phyloP scores from a whole-genome alignment of 2,113 vertebrate genomes.

The Marcusenius ussheri region DNA sequence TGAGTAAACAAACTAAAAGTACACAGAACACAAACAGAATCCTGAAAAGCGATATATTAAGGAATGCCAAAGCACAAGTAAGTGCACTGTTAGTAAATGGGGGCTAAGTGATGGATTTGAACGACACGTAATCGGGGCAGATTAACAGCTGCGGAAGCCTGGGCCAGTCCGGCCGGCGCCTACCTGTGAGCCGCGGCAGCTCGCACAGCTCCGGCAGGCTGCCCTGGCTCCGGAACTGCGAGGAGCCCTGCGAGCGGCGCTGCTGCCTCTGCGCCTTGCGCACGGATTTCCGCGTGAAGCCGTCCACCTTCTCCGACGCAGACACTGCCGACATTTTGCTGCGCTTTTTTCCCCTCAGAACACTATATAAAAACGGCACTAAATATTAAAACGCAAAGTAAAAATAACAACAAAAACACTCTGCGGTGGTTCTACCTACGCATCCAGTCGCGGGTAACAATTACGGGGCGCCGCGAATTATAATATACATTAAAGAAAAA shows the following conservation, averaged over 20 bases:
- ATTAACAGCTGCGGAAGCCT: not conserved
- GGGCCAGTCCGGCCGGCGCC: not conserved
- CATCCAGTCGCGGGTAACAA: not conserved
- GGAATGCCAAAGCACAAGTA: not conserved
- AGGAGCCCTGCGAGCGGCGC: constrained; percentile 87
- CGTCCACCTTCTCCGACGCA: constrained; percentile 95
- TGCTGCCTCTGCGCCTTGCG: constrained; percentile 90
- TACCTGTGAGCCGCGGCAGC: constrained; percentile 90
- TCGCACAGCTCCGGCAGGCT: constrained; percentile 77
- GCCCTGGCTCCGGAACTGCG: constrained; percentile 83
- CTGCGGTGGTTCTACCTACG: not conserved
- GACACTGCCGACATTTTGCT: constrained; percentile 80
- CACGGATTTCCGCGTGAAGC: constrained; percentile 93
- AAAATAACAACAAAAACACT: not conserved
- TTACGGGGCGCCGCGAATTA: not conserved
- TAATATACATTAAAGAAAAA: not conserved
- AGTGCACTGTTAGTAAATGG: not conserved
- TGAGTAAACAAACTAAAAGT: not conserved
- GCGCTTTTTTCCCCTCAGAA: constrained; percentile 12
- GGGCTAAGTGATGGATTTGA: not conserved
- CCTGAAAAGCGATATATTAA: not conserved
- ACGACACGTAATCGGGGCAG: not conserved
- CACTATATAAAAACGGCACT: not conserved
- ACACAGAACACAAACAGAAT: not conserved
- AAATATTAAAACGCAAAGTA: not conserved